Percentiles rank a stretch among this genome's conserved stretches.
Evolutionary conservation across 2,113 vertebrate genomes (phyloP).

Genomic region (Vimba vimba): DNA sequence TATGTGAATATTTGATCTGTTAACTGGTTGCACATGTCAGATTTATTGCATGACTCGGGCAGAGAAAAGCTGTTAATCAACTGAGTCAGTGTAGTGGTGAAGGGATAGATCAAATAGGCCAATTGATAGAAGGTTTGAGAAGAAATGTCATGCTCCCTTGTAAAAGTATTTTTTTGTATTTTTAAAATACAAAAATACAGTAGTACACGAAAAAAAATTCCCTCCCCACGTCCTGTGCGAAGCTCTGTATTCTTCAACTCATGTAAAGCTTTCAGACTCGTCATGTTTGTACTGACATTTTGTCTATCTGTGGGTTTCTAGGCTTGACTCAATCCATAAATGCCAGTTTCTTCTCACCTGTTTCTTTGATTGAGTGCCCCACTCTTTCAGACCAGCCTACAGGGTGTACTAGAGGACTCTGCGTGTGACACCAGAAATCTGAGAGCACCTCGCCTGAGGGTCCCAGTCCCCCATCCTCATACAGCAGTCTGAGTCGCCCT

Average conservation of each 20-base stretch:
- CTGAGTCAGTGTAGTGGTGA: too few relatives aligned
- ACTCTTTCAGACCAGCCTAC: conserved; percentile 91
- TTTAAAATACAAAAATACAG: too few relatives aligned
- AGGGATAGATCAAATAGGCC: too few relatives aligned
- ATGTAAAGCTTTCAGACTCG: background rate
- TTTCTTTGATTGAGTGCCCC: conserved; percentile 84
- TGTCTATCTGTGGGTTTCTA: background rate
- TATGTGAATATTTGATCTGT: too few relatives aligned
- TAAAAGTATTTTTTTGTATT: too few relatives aligned
- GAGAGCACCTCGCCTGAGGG: conserved; percentile 58
- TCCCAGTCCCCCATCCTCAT: conserved; percentile 81
- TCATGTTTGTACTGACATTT: background rate
- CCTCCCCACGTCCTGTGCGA: background rate
- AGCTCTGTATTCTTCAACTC: background rate
- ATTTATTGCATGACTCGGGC: too few relatives aligned
- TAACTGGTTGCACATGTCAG: too few relatives aligned
- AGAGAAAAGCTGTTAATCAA: too few relatives aligned
- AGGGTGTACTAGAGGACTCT: conserved; percentile 90
- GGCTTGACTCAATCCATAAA: too few relatives aligned
- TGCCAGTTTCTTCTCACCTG: conserved; percentile 66
- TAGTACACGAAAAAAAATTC: too few relatives aligned
- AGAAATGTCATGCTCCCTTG: too few relatives aligned
- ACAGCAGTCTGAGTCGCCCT: conserved; percentile 89
- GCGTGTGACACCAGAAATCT: conserved; percentile 96
- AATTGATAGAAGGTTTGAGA: too few relatives aligned